Conservation (phyloP, 2,113 vertebrate species). For the Mohoua ochrocephala region DNA sequence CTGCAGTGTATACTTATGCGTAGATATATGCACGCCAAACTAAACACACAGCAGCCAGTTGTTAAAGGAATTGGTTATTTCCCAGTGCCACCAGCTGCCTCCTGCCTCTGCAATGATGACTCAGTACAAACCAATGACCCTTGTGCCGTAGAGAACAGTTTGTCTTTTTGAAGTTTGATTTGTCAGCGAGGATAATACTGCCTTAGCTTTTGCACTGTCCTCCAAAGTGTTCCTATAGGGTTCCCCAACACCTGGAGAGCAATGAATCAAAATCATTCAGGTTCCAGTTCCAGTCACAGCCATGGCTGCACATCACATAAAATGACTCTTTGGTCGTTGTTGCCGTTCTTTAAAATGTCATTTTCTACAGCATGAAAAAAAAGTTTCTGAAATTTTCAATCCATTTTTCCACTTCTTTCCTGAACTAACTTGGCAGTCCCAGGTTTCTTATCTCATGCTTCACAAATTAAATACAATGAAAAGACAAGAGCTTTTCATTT, state of each 20-base stretch:
- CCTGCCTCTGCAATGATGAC: background rate
- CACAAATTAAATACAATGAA: conserved; percentile 45
- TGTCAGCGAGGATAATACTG: background rate
- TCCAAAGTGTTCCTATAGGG: background rate
- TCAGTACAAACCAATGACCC: background rate
- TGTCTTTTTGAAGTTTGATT: conserved; percentile 12
- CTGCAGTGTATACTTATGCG: background rate
- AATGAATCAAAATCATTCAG: background rate
- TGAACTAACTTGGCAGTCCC: background rate
- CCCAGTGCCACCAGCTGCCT: background rate
- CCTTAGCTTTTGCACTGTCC: background rate
- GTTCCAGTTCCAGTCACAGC: background rate
- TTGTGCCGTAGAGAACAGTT: background rate
- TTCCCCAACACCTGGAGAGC: background rate
- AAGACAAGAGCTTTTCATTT: conserved; percentile 15
- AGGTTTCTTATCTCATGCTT: conserved; percentile 18
- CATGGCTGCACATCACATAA: background rate
- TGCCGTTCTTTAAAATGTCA: background rate
- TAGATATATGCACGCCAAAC: background rate
- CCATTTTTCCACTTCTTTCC: conserved; percentile 2
- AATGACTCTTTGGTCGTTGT: background rate
- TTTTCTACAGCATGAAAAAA: background rate
- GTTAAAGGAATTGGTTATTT: conserved; percentile 17
- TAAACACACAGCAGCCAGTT: background rate
- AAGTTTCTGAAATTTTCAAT: conserved; percentile 15